Percentiles rank a stretch among this genome's conserved stretches.
Conservation (phyloP, 1,140 invertebrate genomes). For the Lerema accius region DNA sequence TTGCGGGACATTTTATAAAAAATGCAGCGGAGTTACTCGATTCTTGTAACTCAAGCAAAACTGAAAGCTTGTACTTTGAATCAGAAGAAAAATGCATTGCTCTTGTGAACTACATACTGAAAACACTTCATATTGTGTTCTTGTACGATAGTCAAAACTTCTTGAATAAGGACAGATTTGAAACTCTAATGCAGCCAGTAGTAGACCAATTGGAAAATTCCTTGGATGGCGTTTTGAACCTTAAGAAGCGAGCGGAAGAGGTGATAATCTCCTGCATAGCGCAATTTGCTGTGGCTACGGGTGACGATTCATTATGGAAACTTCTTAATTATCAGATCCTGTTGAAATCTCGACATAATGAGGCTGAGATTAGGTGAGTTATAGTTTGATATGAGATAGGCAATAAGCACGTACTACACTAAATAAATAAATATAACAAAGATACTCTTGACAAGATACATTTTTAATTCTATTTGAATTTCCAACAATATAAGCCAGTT, state of each 20-base stretch:
- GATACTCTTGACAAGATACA: too few species aligned
- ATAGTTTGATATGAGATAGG: constrained; percentile 9
- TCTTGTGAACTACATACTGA: constrained; percentile 87
- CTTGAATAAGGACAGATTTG: constrained; percentile 92
- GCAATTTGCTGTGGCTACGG: constrained; percentile 90
- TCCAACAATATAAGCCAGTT: too few species aligned
- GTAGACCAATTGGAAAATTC: constrained; percentile 95
- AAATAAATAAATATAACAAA: too few species aligned
- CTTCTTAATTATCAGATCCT: constrained; percentile 94
- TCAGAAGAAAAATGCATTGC: constrained; percentile 83
- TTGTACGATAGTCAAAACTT: constrained; percentile 92
- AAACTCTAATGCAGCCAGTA: constrained; percentile 91
- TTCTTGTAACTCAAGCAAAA: constrained; percentile 83
- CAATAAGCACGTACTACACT: too few species aligned
- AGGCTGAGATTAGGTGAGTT: constrained; percentile 83
- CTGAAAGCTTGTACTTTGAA: constrained; percentile 78
- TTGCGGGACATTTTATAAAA: constrained; percentile 93
- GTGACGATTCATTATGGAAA: constrained; percentile 94
- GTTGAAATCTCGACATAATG: constrained; percentile 91
- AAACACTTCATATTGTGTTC: constrained; percentile 91
- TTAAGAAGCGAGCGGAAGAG: constrained; percentile 84
- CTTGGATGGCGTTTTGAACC: constrained; percentile 84
- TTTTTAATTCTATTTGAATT: too few species aligned
- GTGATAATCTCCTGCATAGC: constrained; percentile 90
- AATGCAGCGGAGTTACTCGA: constrained; percentile 89